phyloP scores from a whole-genome alignment of 2,113 vertebrate species.

The Nansenia antarctica region DNA sequence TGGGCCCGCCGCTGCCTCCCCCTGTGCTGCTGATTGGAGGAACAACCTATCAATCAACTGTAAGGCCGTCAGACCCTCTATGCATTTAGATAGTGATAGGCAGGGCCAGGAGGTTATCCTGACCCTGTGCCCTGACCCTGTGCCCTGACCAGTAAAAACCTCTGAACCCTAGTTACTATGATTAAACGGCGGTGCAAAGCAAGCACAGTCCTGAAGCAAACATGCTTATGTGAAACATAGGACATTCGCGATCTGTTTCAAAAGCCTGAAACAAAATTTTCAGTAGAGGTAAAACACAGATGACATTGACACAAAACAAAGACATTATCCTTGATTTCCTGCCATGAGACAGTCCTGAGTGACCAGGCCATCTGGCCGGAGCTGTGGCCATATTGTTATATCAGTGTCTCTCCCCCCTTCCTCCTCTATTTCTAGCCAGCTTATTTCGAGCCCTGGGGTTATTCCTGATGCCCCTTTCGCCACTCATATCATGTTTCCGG shows the following conservation, averaged over 20 bases:
- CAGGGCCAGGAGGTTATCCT: background rate
- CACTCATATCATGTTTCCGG: conserved; percentile 50
- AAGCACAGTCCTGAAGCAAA: too few species aligned
- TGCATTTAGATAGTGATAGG: too few species aligned
- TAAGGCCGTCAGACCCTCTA: background rate
- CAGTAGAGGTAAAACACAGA: background rate
- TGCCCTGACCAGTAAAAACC: too few species aligned
- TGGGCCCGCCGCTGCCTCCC: conserved; percentile 59
- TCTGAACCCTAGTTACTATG: too few species aligned
- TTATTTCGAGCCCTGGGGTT: conserved; percentile 64
- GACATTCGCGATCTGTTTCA: too few species aligned
- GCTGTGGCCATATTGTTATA: conserved; percentile 29
- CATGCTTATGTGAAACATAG: too few species aligned
- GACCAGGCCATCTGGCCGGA: conserved; percentile 37
- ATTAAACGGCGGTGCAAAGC: too few species aligned
- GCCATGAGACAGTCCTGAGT: conserved; percentile 12
- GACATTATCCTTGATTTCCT: conserved; percentile 3
- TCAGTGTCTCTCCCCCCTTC: conserved; percentile 32
- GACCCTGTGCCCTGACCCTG: too few species aligned
- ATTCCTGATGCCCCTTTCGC: conserved; percentile 55
- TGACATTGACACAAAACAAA: background rate
- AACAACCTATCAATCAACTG: conserved; percentile 14
- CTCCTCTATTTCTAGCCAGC: conserved; percentile 1
- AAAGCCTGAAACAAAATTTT: too few species aligned
- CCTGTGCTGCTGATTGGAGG: conserved; percentile 58